phyloP scores from a whole-genome alignment of 2,113 vertebrate genomes.

The Myotis lucifugus region DNA sequence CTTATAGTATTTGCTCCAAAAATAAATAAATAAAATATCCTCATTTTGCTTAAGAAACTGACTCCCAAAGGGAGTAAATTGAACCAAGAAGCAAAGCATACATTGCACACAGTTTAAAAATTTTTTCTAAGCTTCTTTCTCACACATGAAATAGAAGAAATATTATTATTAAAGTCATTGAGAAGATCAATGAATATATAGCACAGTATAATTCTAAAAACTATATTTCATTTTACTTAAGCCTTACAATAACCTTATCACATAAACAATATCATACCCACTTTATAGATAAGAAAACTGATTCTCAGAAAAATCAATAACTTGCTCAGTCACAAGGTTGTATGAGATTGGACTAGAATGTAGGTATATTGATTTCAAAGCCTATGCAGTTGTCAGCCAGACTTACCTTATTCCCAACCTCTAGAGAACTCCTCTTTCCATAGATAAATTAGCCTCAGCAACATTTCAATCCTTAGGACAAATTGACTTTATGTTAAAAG shows the following conservation, averaged over 20 bases:
- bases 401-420: not conserved
- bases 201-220: not conserved
- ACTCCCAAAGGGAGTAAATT: not conserved
- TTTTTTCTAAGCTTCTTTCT: not conserved
- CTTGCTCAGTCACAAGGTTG: not conserved
- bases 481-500: not conserved
- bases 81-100: not conserved
- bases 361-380: not conserved
- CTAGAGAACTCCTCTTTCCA: not conserved
- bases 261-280: not conserved
- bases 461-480: not conserved
- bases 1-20: not conserved
- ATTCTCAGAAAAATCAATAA: not conserved
- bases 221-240: not conserved
- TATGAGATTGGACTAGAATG: not conserved
- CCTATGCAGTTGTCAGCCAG: not conserved
- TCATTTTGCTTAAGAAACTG: constrained; percentile 3
- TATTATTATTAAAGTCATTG: not conserved
- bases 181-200: not conserved
- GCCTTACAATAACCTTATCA: not conserved
- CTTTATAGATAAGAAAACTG: not conserved
- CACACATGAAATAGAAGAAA: not conserved
- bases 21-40: not conserved
- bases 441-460: not conserved
- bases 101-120: not conserved